phyloP scores from a whole-genome alignment of 1,140 invertebrate genomes.

The Lordiphosa stackelbergi region DNA sequence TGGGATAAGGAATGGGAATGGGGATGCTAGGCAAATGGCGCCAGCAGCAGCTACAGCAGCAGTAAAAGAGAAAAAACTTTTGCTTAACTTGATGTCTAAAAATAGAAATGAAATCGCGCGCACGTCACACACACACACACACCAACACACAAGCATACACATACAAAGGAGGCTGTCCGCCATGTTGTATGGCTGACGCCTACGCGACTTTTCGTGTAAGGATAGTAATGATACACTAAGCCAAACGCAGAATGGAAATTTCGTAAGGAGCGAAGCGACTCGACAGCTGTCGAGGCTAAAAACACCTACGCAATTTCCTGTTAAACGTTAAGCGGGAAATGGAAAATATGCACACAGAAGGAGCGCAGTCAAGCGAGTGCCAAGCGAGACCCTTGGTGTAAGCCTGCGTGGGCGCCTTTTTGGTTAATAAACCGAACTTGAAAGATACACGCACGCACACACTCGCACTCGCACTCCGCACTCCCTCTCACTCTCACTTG shows the following conservation, averaged over 20 bases:
- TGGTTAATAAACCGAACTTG: constrained; percentile 4
- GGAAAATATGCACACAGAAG: constrained; percentile 41
- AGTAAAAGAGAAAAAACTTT: constrained; percentile 44
- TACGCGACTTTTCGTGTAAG: constrained; percentile 42
- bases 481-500: constrained; percentile 10
- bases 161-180: constrained; percentile 58
- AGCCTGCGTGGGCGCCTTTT: constrained; percentile 10
- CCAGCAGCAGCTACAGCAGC: constrained; percentile 22
- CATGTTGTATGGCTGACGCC: constrained; percentile 68
- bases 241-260: constrained; percentile 56
- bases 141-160: constrained; percentile 20
- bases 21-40: constrained; percentile 35
- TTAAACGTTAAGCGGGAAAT: constrained; percentile 59
- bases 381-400: constrained; percentile 11
- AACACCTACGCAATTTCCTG: constrained; percentile 74
- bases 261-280: constrained; percentile 28
- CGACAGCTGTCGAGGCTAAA: constrained; percentile 41
- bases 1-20: not conserved
- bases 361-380: constrained; percentile 43
- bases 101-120: constrained; percentile 72
- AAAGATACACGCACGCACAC: constrained; percentile 1
- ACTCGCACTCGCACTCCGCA: constrained; percentile 10
- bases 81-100: constrained; percentile 59
- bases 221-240: constrained; percentile 65
- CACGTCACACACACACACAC: constrained; percentile 56